Conservation (phyloP, 2,888 invertebrate species). For the Timema podura region DNA sequence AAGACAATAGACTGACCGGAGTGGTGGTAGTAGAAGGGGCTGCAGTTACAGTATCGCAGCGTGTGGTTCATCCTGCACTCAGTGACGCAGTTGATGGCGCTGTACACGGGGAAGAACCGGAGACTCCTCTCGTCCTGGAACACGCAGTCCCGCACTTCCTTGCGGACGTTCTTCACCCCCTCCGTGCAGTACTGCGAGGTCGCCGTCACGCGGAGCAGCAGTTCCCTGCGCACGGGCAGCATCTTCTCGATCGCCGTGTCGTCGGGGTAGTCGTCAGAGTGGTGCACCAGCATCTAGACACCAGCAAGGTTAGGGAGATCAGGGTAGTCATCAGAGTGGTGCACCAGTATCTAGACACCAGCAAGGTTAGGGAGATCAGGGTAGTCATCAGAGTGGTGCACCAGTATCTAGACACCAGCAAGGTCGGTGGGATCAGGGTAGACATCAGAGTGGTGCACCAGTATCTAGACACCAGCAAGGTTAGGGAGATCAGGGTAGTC, state of each 20-base stretch:
- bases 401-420: no score
- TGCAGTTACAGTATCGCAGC: slow-evolving; percentile 22
- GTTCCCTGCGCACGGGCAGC: slow-evolving; percentile 21
- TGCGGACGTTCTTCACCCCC: slow-evolving; percentile 14
- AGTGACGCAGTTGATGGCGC: slow-evolving; percentile 23
- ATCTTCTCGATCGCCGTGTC: slow-evolving; percentile 24
- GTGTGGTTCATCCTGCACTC: slow-evolving; percentile 23
- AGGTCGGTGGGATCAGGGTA: no score
- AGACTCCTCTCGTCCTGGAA: slow-evolving; percentile 22
- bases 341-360: no score
- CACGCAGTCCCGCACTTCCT: slow-evolving; percentile 19
- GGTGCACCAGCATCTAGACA: slow-evolving; percentile 25
- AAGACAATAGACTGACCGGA: slow-evolving; percentile 15
- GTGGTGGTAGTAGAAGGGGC: slow-evolving; percentile 24
- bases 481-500: no score
- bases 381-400: no score
- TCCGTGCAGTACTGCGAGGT: slow-evolving; percentile 20
- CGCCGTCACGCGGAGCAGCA: slow-evolving; percentile 22
- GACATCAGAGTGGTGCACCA: no score
- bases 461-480: no score
- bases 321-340: no score
- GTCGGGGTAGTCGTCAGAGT: slow-evolving; percentile 23
- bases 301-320: neutral
- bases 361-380: no score
- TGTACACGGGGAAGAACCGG: slow-evolving; percentile 21